These are phyloP conservation scores for Pseudochirops corinnae DNA, from an alignment of 2,797 vertebrate species.

Conservation along the genomic window DNA sequence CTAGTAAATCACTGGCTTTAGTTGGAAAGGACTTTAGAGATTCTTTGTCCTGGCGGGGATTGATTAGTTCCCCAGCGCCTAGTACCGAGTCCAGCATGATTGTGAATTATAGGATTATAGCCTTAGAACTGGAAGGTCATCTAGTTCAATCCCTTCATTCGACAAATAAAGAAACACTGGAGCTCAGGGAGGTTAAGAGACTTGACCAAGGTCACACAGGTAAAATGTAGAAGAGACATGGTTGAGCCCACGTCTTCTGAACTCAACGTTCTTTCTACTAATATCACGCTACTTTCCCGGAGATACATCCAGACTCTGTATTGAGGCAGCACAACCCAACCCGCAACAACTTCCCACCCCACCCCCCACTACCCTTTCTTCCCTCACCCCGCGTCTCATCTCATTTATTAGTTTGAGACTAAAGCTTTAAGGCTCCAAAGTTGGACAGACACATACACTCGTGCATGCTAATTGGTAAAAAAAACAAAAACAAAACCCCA, in stretches of 20 bases:
- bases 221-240: background rate
- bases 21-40: background rate
- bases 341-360: background rate
- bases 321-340: background rate
- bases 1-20: background rate
- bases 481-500: background rate
- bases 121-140: background rate
- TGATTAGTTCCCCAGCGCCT: background rate
- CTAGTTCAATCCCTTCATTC: background rate
- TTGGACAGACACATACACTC: background rate
- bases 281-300: background rate
- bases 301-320: background rate
- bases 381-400: background rate
- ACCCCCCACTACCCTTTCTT: rapidly evolving
- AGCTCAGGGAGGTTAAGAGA: background rate
- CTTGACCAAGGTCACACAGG: background rate
- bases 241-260: background rate
- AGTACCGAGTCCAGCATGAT: background rate
- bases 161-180: background rate
- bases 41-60: background rate
- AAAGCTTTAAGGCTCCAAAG: background rate
- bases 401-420: rapidly evolving
- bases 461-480: background rate
- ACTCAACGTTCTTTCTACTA: background rate
- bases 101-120: background rate